Conservation (phyloP, 2,888 invertebrate genomes). For the Metacarcinus magister region DNA sequence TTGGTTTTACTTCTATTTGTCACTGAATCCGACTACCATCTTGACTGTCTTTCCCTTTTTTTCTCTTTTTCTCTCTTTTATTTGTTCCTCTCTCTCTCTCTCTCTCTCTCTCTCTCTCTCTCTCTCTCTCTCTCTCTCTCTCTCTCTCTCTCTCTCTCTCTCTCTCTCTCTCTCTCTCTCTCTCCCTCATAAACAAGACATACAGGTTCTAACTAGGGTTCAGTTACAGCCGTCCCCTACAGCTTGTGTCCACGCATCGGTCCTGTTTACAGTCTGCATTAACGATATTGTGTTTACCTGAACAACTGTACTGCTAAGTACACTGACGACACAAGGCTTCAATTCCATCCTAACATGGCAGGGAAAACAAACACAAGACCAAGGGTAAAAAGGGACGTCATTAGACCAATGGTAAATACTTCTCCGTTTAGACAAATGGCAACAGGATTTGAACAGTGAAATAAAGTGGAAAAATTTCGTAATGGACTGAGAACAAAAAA, state of each 20-base stretch:
- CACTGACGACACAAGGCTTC: not conserved
- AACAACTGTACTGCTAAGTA: not conserved
- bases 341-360: not conserved
- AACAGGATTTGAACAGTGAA: no score
- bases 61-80: not conserved
- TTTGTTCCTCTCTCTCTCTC: not conserved
- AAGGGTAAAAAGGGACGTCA: not conserved
- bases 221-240: not conserved
- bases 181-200: not conserved
- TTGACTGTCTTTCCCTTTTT: no score
- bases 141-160: slow-evolving; percentile 14
- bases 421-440: not conserved
- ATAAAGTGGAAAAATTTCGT: no score
- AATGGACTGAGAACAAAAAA: no score
- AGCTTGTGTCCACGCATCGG: not conserved
- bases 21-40: no score
- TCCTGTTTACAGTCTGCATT: not conserved
- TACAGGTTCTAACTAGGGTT: not conserved
- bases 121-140: not conserved
- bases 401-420: not conserved
- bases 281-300: not conserved
- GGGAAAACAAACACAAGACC: not conserved
- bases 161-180: slow-evolving; percentile 26
- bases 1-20: no score
- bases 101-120: not conserved